A percentile compares a stretch with the other conserved stretches of the same genome.
Conservation (phyloP, 2,888 invertebrate genomes). For the Leucoptera coffeella region DNA sequence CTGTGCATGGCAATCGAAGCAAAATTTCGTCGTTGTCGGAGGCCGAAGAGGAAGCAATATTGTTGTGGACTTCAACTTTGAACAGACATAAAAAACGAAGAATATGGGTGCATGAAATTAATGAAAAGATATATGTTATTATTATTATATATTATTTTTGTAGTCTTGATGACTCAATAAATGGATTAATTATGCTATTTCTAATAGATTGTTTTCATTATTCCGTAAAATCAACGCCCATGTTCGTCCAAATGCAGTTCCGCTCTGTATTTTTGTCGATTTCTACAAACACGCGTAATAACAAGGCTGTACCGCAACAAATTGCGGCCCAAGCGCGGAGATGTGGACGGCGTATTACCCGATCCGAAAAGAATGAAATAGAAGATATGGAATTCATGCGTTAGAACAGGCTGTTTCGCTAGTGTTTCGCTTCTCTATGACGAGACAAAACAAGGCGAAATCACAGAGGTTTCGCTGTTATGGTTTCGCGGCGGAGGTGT, state of each 20-base stretch:
- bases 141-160: too few species aligned
- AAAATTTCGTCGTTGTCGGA: slow-evolving; percentile 1
- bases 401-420: slow-evolving; percentile 4
- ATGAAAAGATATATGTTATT: neutral
- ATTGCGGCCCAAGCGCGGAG: slow-evolving; percentile 5
- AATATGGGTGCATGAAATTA: neutral
- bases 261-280: slow-evolving; percentile 5
- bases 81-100: neutral
- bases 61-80: slow-evolving; percentile 1
- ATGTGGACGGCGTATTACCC: slow-evolving; percentile 2
- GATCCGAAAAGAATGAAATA: slow-evolving; percentile 1
- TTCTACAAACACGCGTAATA: slow-evolving; percentile 6
- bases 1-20: slow-evolving; percentile 1
- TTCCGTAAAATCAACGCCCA: slow-evolving; percentile 5
- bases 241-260: slow-evolving; percentile 5
- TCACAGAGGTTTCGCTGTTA: slow-evolving; percentile 4
- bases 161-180: too few species aligned
- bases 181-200: slow-evolving; percentile 3
- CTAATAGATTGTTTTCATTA: slow-evolving; percentile 3
- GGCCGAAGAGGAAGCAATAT: neutral
- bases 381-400: slow-evolving; percentile 2
- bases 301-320: slow-evolving; percentile 1
- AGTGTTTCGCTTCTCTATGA: slow-evolving; percentile 2
- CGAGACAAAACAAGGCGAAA: slow-evolving; percentile 2
- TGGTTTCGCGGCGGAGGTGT: slow-evolving; percentile 4